These are phyloP conservation scores for Ceratotherium simum DNA, from an alignment of 2,113 vertebrate genomes.

Conservation along the genomic window DNA sequence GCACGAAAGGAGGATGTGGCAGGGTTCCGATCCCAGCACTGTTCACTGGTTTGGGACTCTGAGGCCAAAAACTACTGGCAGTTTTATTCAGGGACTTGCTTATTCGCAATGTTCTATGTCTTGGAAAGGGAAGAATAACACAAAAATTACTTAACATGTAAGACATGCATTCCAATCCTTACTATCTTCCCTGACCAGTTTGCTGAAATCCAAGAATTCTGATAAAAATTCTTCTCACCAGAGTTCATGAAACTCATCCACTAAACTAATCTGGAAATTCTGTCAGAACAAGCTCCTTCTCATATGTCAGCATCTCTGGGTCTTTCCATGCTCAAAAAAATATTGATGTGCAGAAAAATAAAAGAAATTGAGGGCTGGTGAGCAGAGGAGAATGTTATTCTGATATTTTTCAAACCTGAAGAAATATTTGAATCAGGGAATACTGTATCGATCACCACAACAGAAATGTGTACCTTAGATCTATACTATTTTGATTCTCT, in stretches of 20 bases:
- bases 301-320: slow-evolving; percentile 1
- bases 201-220: slow-evolving; percentile 43
- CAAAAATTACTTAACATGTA: neutral
- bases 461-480: neutral
- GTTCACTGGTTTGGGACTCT: neutral
- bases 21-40: neutral
- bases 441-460: neutral
- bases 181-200: neutral
- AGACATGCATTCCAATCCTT: neutral
- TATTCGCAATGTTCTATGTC: neutral
- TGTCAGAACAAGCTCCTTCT: slow-evolving; percentile 54
- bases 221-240: neutral
- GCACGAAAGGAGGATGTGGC: neutral
- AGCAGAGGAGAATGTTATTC: neutral
- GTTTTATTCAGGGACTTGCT: neutral
- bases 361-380: neutral
- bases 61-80: neutral
- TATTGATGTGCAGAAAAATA: neutral
- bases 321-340: slow-evolving; percentile 7
- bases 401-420: neutral
- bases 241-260: slow-evolving; percentile 49
- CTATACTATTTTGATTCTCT: neutral
- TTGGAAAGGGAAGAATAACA: neutral
- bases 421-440: neutral
- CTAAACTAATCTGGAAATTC: slow-evolving; percentile 49